These are phyloP conservation scores for Orthonyx spaldingii DNA, from an alignment of 2,113 vertebrate genomes.

Conservation along the genomic window DNA sequence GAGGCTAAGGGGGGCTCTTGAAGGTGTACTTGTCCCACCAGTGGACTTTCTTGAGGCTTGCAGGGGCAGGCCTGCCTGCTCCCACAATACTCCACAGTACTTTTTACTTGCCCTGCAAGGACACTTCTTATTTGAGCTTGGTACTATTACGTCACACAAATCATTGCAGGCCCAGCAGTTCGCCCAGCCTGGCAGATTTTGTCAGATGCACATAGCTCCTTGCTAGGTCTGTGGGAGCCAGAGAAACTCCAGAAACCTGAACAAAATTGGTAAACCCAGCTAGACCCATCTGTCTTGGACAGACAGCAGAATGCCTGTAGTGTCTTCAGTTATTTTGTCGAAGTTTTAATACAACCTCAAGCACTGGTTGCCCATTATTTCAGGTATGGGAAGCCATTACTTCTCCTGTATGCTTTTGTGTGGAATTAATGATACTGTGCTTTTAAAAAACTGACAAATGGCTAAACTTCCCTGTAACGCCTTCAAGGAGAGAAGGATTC, in stretches of 20 bases:
- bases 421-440: not conserved
- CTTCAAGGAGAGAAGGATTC: not conserved
- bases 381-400: not conserved
- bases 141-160: not conserved
- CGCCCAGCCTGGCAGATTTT: not conserved
- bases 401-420: not conserved
- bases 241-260: not conserved
- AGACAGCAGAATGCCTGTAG: not conserved
- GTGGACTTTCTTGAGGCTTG: no score
- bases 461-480: not conserved
- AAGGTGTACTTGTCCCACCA: no score
- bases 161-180: not conserved
- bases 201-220: not conserved
- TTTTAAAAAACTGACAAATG: not conserved
- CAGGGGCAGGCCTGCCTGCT: no score
- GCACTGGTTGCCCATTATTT: not conserved
- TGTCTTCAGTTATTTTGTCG: not conserved
- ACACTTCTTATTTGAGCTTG: not conserved
- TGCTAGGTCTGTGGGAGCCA: not conserved
- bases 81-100: not conserved
- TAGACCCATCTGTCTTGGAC: not conserved
- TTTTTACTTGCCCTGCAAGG: not conserved
- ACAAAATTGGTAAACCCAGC: not conserved
- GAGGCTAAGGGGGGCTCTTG: no score
- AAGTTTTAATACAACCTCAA: not conserved